Conservation (phyloP, 2,113 vertebrate species). For the Odocoileus virginianus region DNA sequence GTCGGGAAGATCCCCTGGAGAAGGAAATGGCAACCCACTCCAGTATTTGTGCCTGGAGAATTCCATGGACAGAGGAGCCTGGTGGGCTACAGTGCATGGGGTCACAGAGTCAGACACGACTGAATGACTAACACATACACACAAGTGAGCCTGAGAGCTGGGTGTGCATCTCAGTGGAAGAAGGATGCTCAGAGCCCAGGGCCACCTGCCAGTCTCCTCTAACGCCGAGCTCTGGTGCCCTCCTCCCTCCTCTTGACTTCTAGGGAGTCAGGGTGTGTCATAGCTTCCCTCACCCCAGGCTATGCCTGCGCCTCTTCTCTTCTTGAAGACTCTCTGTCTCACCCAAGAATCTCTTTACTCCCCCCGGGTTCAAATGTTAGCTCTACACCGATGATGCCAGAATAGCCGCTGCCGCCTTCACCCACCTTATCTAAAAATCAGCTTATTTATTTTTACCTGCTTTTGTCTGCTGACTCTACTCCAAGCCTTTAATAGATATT, state of each 20-base stretch:
- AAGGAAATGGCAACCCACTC: not conserved
- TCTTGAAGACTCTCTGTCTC: not conserved
- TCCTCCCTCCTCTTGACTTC: not conserved
- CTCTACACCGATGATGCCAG: not conserved
- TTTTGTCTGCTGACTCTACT: not conserved
- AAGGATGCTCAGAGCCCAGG: not conserved
- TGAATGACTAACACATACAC: not conserved
- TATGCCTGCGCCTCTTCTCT: too few species aligned
- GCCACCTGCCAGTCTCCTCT: rapidly evolving
- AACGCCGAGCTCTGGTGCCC: not conserved
- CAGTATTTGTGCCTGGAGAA: not conserved
- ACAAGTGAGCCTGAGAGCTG: not conserved
- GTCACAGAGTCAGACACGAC: not conserved
- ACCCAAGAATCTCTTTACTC: not conserved
- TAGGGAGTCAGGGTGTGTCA: not conserved
- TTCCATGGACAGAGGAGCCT: not conserved
- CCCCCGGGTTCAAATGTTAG: not conserved
- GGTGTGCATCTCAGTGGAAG: not conserved
- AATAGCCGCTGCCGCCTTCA: rapidly evolving
- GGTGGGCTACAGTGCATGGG: not conserved
- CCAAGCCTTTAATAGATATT: not conserved
- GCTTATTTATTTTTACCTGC: not conserved
- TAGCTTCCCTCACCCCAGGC: not conserved
- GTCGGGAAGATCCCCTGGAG: not conserved
- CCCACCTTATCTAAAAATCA: not conserved